Percentiles rank a stretch among this genome's conserved stretches.
Conservation (phyloP, 2,888 invertebrate species). For the Boloria euphrosyne region DNA sequence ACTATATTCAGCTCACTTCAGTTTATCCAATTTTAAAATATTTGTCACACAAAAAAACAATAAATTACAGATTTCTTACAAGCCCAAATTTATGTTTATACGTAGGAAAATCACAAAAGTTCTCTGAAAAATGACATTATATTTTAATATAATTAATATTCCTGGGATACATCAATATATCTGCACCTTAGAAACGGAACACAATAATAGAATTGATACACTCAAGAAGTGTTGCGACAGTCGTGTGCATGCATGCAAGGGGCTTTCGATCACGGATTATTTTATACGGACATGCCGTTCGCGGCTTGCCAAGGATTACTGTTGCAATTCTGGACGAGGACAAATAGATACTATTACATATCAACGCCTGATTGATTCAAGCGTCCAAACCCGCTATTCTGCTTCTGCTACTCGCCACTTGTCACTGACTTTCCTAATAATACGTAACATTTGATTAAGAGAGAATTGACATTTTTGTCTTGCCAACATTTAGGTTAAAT, state of each 20-base stretch:
- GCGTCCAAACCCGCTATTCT: constrained; percentile 53
- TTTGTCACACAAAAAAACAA: no score
- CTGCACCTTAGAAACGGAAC: constrained; percentile 9
- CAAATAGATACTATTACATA: constrained; percentile 74
- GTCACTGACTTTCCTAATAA: constrained; percentile 41
- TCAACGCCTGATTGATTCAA: constrained; percentile 66
- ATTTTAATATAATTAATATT: no score
- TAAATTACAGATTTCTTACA: no score
- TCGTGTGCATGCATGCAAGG: constrained; percentile 46
- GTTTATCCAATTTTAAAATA: no score
- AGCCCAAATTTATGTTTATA: no score
- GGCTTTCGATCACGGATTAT: constrained; percentile 52
- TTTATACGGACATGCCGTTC: constrained; percentile 69
- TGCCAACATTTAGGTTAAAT: neutral
- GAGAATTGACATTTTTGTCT: constrained; percentile 14
- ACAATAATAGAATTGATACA: constrained; percentile 23
- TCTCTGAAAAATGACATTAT: no score
- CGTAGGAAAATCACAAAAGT: no score
- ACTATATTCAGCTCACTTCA: no score
- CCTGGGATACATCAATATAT: no score
- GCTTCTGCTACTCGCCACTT: constrained; percentile 40
- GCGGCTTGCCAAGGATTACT: constrained; percentile 76
- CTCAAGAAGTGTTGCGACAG: constrained; percentile 40
- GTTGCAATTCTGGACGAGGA: constrained; percentile 71
- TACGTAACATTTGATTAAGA: constrained; percentile 30